These are phyloP conservation scores for Cataglyphis rosenhaueri DNA, from an alignment of 2,888 invertebrate species.

Conservation along the genomic window DNA sequence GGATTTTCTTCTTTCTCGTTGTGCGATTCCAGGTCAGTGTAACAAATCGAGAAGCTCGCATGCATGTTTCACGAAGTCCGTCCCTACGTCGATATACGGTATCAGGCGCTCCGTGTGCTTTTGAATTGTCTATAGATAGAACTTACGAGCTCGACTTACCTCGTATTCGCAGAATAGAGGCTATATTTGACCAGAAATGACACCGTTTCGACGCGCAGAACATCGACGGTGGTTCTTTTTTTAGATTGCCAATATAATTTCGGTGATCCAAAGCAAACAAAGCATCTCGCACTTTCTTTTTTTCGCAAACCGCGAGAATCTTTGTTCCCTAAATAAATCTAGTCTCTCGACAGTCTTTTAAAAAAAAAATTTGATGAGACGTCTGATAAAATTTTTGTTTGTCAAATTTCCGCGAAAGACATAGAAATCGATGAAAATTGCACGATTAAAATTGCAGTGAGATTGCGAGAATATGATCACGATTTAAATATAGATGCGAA, in stretches of 20 bases:
- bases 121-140: slow-evolving; percentile 67
- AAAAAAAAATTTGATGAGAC: neutral
- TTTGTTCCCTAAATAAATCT: neutral
- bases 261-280: slow-evolving; percentile 7
- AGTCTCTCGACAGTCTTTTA: neutral
- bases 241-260: slow-evolving; percentile 37
- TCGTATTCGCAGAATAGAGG: slow-evolving; percentile 39
- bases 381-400: neutral
- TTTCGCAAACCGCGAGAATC: neutral
- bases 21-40: slow-evolving; percentile 70
- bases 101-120: slow-evolving; percentile 64
- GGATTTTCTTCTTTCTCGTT: slow-evolving; percentile 1
- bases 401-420: neutral
- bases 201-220: slow-evolving; percentile 25
- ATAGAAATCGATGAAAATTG: neutral
- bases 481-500: neutral
- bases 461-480: slow-evolving; percentile 12
- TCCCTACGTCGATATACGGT: slow-evolving; percentile 66
- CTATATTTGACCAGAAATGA: slow-evolving; percentile 47
- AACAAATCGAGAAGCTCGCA: slow-evolving; percentile 61
- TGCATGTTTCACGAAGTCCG: slow-evolving; percentile 72
- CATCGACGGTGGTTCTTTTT: slow-evolving; percentile 22
- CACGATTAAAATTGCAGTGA: slow-evolving; percentile 5
- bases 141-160: slow-evolving; percentile 26
- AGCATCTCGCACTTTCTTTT: neutral